Base-by-base conservation (phyloP, 2,888 invertebrate species). In the Maniola hyperantus region DNA sequence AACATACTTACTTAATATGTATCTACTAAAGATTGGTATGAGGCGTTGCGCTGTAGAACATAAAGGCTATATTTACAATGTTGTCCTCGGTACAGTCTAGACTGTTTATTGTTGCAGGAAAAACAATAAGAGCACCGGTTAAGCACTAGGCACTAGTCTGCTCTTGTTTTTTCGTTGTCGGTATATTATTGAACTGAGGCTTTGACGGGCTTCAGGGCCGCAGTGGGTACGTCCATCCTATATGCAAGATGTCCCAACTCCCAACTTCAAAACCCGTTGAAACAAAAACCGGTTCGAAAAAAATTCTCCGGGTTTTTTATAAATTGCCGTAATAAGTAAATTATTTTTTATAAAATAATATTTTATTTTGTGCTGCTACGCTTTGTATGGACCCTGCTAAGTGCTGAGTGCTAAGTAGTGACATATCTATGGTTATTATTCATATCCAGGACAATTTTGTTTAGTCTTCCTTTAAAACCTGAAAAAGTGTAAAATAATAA, bases 61-160 rank as follows among this genome's bases (percentile, higher is more conserved):
- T 59, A 50, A 59, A 60, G 20, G 20, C 50, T 60, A n/a, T 60
- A 58, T 59, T 48, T 34, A 59, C 59, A 59, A 39, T 20, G 18
- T 50, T 7, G 50, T 36, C 39, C 36, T 60, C 15, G 26, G 26
- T 26, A n/a, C 13, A 6, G 58, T 20, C 26, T 44, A 58, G 18
- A 58, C 20, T 13, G n/a, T 13, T 55, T 10, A 50, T 50, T 50
- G 50, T 50, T 53, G 6, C 33, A n/a, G 5, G 34, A 7, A 34
- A 34, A 53, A n/a, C 18, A n/a, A 50, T 50, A 50, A 20, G 50
- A 20, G 18, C 20, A 50, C 18, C 2, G 13, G 42, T 13, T 11
- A 42, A 46, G 15, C 6, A 15, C 46, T 46, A 46, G 46, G n/a
- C 10, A 8, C 26, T 26, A 26, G 26, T 26, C 6, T n/a, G n/a